These are phyloP conservation scores for Sylvietta virens DNA, from an alignment of 2,113 vertebrate genomes.

Conservation along the genomic window DNA sequence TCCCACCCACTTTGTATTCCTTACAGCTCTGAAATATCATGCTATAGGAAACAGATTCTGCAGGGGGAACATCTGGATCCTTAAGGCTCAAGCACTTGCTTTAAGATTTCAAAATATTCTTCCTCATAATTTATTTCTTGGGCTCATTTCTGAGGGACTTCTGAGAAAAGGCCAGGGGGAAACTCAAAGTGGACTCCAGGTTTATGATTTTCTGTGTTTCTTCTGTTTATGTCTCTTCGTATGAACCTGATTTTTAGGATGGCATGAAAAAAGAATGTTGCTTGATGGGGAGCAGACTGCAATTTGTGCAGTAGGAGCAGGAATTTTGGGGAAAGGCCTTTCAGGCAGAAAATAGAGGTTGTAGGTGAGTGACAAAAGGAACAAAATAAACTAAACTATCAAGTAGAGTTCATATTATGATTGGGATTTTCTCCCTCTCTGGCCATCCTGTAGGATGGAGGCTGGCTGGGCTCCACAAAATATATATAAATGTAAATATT, in stretches of 20 bases:
- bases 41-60: conserved; percentile 2
- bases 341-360: background rate
- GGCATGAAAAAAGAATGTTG: background rate
- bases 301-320: background rate
- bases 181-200: background rate
- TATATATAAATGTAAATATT: background rate
- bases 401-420: background rate
- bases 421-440: background rate
- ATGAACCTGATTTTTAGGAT: background rate
- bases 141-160: background rate
- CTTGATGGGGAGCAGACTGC: background rate
- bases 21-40: background rate
- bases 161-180: background rate
- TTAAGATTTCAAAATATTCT: background rate
- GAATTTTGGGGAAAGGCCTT: background rate
- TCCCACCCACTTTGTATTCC: conserved; percentile 42
- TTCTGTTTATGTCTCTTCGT: background rate
- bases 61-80: conserved; percentile 32
- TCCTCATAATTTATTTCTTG: background rate
- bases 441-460: background rate
- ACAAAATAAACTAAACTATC: background rate
- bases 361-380: background rate
- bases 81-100: background rate
- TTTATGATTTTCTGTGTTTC: background rate
- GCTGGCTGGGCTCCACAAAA: background rate